Percentiles rank a stretch among this genome's conserved stretches.
Evolutionary conservation across 2,797 vertebrate species (phyloP).

Genomic region (Mycteria americana): DNA sequence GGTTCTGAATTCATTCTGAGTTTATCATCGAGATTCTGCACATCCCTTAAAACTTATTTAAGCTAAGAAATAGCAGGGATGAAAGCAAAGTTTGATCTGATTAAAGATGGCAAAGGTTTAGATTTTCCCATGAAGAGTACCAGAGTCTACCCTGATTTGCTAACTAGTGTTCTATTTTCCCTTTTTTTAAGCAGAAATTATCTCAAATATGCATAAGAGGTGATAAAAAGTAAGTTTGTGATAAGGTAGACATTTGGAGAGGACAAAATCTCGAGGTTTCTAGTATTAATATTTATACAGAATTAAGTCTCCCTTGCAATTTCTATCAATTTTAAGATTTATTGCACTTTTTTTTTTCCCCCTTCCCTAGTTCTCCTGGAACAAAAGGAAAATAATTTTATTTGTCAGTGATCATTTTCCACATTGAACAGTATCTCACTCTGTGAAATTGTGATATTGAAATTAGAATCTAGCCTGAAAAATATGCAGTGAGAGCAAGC

Average conservation of each 20-base stretch:
- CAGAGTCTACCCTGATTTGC: background rate
- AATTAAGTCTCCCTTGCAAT: background rate
- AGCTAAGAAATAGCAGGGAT: constrained; percentile 62
- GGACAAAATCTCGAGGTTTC: background rate
- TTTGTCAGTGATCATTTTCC: constrained; percentile 20
- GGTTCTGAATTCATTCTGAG: constrained; percentile 33
- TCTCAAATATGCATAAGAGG: background rate
- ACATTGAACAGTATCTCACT: constrained; percentile 6
- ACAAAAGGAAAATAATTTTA: background rate
- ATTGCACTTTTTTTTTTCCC: background rate
- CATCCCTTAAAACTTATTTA: constrained; percentile 77
- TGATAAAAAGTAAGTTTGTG: background rate
- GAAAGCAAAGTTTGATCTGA: constrained; percentile 67
- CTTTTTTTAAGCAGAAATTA: background rate
- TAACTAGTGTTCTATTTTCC: background rate
- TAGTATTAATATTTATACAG: background rate
- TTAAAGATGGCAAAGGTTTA: constrained; percentile 81
- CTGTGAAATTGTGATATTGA: constrained; percentile 35
- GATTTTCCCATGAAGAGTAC: constrained; percentile 79
- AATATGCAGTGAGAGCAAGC: constrained; percentile 23
- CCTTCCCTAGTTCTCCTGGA: background rate
- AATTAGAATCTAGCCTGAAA: constrained; percentile 42
- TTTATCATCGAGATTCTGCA: constrained; percentile 73
- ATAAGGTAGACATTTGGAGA: background rate
- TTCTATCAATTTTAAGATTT: constrained; percentile 6